Evolutionary conservation across 2,888 invertebrate species (phyloP).

Genomic region (Onchidella celtica): DNA sequence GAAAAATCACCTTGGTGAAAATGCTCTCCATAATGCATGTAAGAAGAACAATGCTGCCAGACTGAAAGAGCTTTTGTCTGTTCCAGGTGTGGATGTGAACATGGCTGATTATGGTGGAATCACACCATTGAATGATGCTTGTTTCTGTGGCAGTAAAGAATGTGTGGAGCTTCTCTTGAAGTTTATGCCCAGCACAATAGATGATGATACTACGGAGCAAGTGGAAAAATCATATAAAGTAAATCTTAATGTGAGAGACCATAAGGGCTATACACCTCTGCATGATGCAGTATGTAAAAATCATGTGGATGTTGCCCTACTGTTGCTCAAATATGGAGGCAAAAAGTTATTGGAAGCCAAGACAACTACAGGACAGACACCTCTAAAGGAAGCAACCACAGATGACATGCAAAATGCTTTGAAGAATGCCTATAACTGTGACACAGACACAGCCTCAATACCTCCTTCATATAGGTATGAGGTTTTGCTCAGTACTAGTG

Average conservation of each 20-base stretch:
- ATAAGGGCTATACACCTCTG: conserved; percentile 84
- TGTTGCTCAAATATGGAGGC: conserved; percentile 84
- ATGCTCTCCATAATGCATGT: conserved; percentile 74
- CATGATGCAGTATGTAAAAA: conserved; percentile 85
- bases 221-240: conserved; percentile 53
- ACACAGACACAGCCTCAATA: too few relatives aligned
- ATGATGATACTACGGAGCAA: background rate
- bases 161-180: conserved; percentile 84
- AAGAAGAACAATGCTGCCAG: conserved; percentile 68
- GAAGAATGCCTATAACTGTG: background rate
- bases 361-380: conserved; percentile 58
- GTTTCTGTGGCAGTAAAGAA: conserved; percentile 83
- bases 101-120: conserved; percentile 86
- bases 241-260: conserved; percentile 66
- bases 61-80: conserved; percentile 66
- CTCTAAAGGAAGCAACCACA: conserved; percentile 63
- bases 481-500: too few relatives aligned
- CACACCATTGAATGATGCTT: conserved; percentile 87
- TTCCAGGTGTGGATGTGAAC: conserved; percentile 85
- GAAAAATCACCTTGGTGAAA: conserved; percentile 71
- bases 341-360: conserved; percentile 58
- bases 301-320: conserved; percentile 81
- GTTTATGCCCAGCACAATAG: conserved; percentile 71
- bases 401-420: conserved; percentile 65
- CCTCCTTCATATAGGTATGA: too few relatives aligned